Base-by-base conservation (phyloP, 2,797 vertebrate species). In the Diceros bicornis region DNA sequence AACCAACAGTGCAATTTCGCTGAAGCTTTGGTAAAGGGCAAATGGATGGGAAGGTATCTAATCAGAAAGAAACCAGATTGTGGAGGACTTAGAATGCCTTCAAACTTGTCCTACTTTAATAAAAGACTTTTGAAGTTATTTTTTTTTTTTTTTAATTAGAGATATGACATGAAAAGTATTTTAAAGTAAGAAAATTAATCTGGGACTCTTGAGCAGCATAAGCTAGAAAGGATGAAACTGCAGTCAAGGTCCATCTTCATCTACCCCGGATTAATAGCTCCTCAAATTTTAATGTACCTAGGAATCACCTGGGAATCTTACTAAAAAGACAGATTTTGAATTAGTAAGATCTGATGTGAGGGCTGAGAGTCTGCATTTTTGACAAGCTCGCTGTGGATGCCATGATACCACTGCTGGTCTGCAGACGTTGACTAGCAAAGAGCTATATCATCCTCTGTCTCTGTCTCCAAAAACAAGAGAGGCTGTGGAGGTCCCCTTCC, bases 131-230 rank as follows among this genome's bases (percentile, higher is more conserved):
- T 29, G 3, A 86, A 77, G 25, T 13, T 29, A 34, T n/a, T n/a
- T n/a, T n/a, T n/a, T n/a, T 78, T 47, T 72, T 20, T 72, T 69
- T 52, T 32, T 16, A 4, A 64, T 47, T 29, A 55, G 6, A 71
- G 2, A 62, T 27, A 52, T 41, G 69, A 41, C 37, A 66, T 68
- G 14, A 47, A 86, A 90, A 69, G 6, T 23, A 29, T 61, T 90
- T 81, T 94, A 94, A 94, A 57, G 27, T 69, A 17, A 59, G 23
- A 69, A 50, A 82, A 69, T 62, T 88, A 71, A 82, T 71, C 21
- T 92, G 44, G 44, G 11, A 29, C 17, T 84, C 18, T 62, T 10
- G 17, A 71, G 27, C 29, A 57, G 29, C 41, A 25, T 27, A 72
- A 77, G 55, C 3, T 78, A 16, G 37, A 84, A 59, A 92, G n/a